A percentile compares a stretch with the other conserved stretches of the same genome.
These are phyloP conservation scores for Calliphora vicina DNA, from an alignment of 1,140 invertebrate species.

Conservation along the genomic window DNA sequence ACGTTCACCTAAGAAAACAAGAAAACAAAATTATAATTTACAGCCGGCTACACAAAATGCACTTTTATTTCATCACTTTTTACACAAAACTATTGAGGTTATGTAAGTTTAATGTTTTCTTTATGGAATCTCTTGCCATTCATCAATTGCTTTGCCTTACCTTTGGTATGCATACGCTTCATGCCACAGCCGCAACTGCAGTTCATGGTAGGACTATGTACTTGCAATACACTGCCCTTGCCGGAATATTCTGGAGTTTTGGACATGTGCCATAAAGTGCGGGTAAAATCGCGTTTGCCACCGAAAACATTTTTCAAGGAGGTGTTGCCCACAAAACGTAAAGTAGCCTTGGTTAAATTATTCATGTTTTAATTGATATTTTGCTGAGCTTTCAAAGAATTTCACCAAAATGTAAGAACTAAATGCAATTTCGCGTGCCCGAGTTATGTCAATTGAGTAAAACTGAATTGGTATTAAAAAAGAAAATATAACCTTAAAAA, in stretches of 20 bases:
- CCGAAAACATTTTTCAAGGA: slow-evolving; percentile 53
- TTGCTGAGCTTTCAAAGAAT: not conserved
- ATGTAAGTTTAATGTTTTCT: slow-evolving; percentile 45
- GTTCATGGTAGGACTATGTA: slow-evolving; percentile 63
- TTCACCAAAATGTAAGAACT: not conserved
- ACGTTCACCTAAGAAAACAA: slow-evolving; percentile 73
- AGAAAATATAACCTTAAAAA: slow-evolving; percentile 19
- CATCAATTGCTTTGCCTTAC: slow-evolving; percentile 61
- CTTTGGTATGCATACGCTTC: slow-evolving; percentile 73
- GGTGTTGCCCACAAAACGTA: slow-evolving; percentile 57
- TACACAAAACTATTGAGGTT: slow-evolving; percentile 48
- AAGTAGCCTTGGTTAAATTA: slow-evolving; percentile 70
- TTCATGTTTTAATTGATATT: slow-evolving; percentile 69
- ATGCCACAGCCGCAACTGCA: slow-evolving; percentile 72
- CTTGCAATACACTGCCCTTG: slow-evolving; percentile 46
- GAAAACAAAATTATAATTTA: slow-evolving; percentile 20
- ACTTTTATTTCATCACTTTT: slow-evolving; percentile 39
- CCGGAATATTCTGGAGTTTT: slow-evolving; percentile 59
- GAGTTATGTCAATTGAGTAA: slow-evolving; percentile 24
- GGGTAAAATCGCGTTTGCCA: slow-evolving; percentile 70
- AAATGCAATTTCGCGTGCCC: slow-evolving; percentile 10
- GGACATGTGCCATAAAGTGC: slow-evolving; percentile 76
- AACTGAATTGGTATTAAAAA: slow-evolving; percentile 4
- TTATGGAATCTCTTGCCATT: not conserved
- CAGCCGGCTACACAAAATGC: not conserved